These are phyloP conservation scores for Rhagoletis zephyria DNA, from an alignment of 1,140 invertebrate species.

Conservation along the genomic window DNA sequence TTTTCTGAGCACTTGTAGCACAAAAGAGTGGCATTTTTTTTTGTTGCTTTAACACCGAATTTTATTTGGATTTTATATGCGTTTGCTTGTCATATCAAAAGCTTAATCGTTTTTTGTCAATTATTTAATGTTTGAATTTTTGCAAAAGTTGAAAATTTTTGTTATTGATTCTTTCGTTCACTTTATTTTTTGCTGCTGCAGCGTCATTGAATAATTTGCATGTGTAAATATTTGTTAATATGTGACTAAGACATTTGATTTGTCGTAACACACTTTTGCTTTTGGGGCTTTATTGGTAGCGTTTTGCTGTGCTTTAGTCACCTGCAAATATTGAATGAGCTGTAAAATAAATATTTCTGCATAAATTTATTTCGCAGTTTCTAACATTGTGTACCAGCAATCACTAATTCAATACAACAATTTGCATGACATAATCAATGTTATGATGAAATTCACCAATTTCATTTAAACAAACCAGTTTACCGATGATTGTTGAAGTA, in stretches of 20 bases:
- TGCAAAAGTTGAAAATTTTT: neutral
- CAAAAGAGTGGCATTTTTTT: neutral
- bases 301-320: neutral
- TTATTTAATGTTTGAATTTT: neutral
- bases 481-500: no score
- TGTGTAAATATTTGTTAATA: conserved; percentile 45
- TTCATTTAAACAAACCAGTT: neutral
- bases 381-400: neutral
- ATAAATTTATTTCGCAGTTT: conserved; percentile 29
- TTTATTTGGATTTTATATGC: neutral
- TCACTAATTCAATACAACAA: neutral
- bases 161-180: neutral
- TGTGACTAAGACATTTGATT: conserved; percentile 32
- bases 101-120: neutral
- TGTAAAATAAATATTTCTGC: conserved; percentile 30
- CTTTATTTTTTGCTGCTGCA: neutral
- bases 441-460: neutral
- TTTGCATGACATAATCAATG: conserved; percentile 12
- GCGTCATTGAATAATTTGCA: conserved; percentile 6
- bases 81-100: neutral
- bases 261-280: neutral
- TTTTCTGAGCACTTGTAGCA: neutral
- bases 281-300: neutral
- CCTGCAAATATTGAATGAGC: neutral
- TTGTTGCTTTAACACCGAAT: neutral